phyloP scores from a whole-genome alignment of 2,888 invertebrate species.

The Tineola bisselliella region DNA sequence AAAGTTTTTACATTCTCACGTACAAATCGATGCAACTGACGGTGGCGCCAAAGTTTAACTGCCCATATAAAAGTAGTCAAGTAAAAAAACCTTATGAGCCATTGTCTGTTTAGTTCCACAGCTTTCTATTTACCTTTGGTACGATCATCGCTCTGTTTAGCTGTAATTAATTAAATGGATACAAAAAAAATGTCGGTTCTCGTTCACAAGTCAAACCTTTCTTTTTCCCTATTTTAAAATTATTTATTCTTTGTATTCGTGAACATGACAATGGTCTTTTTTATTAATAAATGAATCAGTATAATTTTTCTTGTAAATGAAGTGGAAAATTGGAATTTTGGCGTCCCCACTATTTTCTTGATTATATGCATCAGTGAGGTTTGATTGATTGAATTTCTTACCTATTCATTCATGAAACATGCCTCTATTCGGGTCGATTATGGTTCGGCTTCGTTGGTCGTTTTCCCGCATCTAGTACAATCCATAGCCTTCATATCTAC shows the following conservation, averaged over 20 bases:
- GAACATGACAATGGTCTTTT: constrained; percentile 42
- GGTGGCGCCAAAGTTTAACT: neutral
- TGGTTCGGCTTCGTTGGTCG: neutral
- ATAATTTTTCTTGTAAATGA: constrained; percentile 55
- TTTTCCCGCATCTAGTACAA: too few relatives aligned
- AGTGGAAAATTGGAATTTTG: constrained; percentile 58
- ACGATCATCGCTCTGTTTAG: constrained; percentile 65
- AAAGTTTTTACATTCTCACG: neutral
- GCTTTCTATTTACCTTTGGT: constrained; percentile 61
- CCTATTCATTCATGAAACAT: neutral
- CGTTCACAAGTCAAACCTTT: neutral
- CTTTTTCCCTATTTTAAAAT: constrained; percentile 28
- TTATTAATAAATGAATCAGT: constrained; percentile 25
- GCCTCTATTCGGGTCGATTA: neutral
- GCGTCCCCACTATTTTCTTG: constrained; percentile 24
- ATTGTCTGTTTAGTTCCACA: constrained; percentile 48
- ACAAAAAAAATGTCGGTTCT: constrained; percentile 19
- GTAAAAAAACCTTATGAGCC: constrained; percentile 17
- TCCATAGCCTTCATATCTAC: too few relatives aligned
- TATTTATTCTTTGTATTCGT: constrained; percentile 28
- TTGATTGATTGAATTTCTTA: neutral
- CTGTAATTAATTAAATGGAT: constrained; percentile 58
- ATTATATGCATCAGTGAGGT: neutral
- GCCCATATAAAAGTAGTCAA: too few relatives aligned
- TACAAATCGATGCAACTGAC: neutral